A percentile compares a stretch with the other conserved stretches of the same genome.
Evolutionary conservation across 2,113 vertebrate genomes (phyloP).

Genomic region (Dasyornis broadbenti): DNA sequence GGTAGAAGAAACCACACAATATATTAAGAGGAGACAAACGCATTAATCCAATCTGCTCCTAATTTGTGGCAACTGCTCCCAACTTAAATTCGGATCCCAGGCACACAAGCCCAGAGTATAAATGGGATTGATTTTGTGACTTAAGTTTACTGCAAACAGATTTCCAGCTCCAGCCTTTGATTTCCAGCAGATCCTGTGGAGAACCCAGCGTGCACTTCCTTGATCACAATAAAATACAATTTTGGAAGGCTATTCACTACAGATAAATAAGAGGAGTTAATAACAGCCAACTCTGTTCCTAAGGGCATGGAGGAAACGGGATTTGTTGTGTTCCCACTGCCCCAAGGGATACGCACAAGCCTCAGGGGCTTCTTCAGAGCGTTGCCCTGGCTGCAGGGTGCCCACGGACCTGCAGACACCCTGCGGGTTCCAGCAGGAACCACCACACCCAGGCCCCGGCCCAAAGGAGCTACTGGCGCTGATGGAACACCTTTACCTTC

Average conservation of each 20-base stretch:
- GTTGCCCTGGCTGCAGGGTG: background rate
- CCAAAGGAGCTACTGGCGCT: fast-evolving
- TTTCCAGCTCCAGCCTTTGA: background rate
- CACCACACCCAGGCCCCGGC: background rate
- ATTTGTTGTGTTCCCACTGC: background rate
- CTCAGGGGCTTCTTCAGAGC: background rate
- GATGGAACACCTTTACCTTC: background rate
- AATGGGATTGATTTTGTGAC: background rate
- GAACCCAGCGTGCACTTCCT: background rate
- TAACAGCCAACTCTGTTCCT: background rate
- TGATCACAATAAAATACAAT: background rate
- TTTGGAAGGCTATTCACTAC: background rate
- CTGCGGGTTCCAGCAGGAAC: fast-evolving
- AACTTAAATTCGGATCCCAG: background rate
- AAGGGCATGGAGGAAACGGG: background rate
- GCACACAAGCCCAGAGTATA: background rate
- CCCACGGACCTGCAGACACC: background rate
- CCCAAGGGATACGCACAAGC: fast-evolving
- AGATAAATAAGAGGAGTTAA: background rate
- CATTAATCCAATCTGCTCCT: background rate
- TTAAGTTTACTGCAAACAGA: background rate
- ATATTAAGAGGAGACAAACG: background rate
- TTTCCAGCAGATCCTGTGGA: background rate
- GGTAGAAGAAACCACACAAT: background rate
- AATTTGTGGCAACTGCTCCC: background rate